Conservation (phyloP, 2,888 invertebrate species). For the Cheilosia grossa region DNA sequence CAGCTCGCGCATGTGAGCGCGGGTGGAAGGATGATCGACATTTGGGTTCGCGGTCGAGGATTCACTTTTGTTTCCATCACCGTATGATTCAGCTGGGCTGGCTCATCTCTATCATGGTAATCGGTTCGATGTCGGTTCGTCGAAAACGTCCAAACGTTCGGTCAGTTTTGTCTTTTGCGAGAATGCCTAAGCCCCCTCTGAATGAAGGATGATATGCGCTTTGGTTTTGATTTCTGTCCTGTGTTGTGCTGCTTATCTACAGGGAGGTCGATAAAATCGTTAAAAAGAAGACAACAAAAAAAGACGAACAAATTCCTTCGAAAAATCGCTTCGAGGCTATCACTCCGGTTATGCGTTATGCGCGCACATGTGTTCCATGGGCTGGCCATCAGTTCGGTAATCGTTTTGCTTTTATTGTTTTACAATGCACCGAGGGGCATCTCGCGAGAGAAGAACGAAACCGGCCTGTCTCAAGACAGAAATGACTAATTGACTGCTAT, state of each 20-base stretch:
- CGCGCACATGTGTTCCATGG: conserved; percentile 38
- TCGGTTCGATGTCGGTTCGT: conserved; percentile 49
- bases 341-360: conserved; percentile 47
- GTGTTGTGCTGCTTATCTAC: conserved; percentile 67
- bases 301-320: conserved; percentile 61
- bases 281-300: conserved; percentile 43
- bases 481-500: conserved; percentile 75
- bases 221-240: conserved; percentile 59
- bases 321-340: conserved; percentile 72
- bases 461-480: conserved; percentile 61
- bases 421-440: conserved; percentile 48
- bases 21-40: conserved; percentile 63
- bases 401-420: conserved; percentile 64
- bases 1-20: conserved; percentile 23
- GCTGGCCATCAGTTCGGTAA: conserved; percentile 28
- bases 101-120: conserved; percentile 71
- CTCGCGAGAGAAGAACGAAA: conserved; percentile 22
- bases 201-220: conserved; percentile 71
- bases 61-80: conserved; percentile 51
- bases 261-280: conserved; percentile 74
- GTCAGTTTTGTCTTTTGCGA: conserved; percentile 44
- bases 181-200: conserved; percentile 40
- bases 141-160: conserved; percentile 49
- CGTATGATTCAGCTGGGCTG: conserved; percentile 48
- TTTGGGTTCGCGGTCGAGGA: conserved; percentile 37